Evolutionary conservation across 1,140 invertebrate genomes (phyloP), one percentile per base, ranked within the genome.

Genomic region (Procambarus virginalis): DNA sequence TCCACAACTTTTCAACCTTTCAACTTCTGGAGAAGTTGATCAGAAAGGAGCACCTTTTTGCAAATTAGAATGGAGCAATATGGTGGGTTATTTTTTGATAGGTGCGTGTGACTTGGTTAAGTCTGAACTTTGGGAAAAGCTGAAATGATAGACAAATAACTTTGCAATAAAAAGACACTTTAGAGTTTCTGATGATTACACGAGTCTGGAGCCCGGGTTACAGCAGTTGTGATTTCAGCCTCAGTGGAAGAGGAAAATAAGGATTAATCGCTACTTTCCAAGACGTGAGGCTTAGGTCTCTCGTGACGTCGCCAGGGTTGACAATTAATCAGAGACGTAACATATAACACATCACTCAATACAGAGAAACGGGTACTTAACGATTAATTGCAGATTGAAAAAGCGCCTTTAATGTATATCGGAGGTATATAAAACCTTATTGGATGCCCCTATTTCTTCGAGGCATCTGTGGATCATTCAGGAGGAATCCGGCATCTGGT

Each of bases 141-240:
- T 20, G 78, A 58, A 80, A 80, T 80, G 58, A 80, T 80, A 49
- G 49, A 58, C 78, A 80, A 34, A 55, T 55, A 80, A 80, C 49
- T 80, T 55, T 55, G 78, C 22, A 55, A 55, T 80, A 80, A 80
- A 34, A 80, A 58, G 78, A 80, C 78, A 80, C 51, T 49, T 46
- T 80, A 20, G 8, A 64, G 78, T 80, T 58, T 58, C 49, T 17
- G 34, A 34, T 34, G 22, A 20, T 80, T n/a, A 9, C 78, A 34
- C 22, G 78, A 58, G 60, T 80, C 46, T 55, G 14, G 17, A 1
- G 20, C 17, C 17, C 55, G 49, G 22, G 12, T 51, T 80, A 58
- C n/a, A 10, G 51, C 49, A 10, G 4, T 55, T 9, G 10, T 80
- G 8, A 80, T 80, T 55, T 22, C 49, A 2, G 14, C 17, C 49